Evolutionary conservation across 2,888 invertebrate genomes (phyloP), one percentile per base, ranked within the genome.

Genomic region (Philereme transversata): DNA sequence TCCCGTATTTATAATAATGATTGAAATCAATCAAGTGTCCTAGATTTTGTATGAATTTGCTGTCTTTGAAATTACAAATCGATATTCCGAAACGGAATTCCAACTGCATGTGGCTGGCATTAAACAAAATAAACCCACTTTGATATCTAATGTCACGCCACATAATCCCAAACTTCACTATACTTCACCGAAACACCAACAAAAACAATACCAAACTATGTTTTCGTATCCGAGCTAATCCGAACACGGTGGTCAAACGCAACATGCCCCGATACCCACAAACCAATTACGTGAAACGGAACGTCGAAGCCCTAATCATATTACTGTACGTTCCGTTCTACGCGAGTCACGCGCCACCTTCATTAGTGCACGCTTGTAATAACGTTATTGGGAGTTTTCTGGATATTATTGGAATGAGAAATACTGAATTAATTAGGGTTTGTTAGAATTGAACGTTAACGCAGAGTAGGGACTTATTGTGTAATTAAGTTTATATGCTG

Each of bases 281-380:
- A 54, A 60, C 55, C 60, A 60, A 60, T 55, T 47, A 54, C 54
- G 60, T 60, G 50, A 4, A 60, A 55, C 43, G 60, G 60, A 60
- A 60, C 60, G 51, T 60, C 51, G 55, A 60, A 51, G 50, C 46
- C 7, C 55, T 60, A 60, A 60, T 60, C 51, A 51, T 60, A 55
- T 48, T 48, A 48, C 48, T 51, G 50, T 50, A 57, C 53, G 65
- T 57, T 62, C 46, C 51, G 47, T 40, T 8, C 9, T 49, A 59
- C 68, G 68, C 64, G 6, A 38, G 62, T 58, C 68, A 68, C 68
- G 68, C 61, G 47, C 64, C 10, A 9, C 43, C 46, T 33, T 55
- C 33, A 60, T 60, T 60, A 60, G 51, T 44, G 51, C 60, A 46
- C 46, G 54, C 40, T 51, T 55, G 35, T 55, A 44, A 51, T 55